phyloP scores from a whole-genome alignment of 2,113 vertebrate genomes.

The Elephas maximus region DNA sequence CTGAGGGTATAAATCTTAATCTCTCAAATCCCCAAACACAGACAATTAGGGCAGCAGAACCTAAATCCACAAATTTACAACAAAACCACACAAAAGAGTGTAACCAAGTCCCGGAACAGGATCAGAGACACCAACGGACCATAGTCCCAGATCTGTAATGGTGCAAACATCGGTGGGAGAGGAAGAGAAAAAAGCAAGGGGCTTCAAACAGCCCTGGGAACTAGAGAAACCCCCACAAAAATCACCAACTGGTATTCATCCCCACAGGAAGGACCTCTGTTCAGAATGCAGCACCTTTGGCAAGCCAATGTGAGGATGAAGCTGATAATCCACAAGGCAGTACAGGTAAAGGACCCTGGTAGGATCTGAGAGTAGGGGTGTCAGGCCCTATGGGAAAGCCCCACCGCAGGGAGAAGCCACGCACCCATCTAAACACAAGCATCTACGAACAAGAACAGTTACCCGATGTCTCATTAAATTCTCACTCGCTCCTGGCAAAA shows the following conservation, averaged over 20 bases:
- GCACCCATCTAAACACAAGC: not conserved
- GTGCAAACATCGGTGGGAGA: not conserved
- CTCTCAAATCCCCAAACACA: not conserved
- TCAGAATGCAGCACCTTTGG: not conserved
- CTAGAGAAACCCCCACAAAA: not conserved
- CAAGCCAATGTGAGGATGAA: not conserved
- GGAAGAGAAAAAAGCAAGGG: not conserved
- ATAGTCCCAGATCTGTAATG: not conserved
- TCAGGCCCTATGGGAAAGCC: not conserved
- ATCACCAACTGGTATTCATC: not conserved
- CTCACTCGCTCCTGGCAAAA: constrained; percentile 25
- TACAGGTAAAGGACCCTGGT: not conserved
- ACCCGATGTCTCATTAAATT: not conserved
- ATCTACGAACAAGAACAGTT: rapidly evolving
- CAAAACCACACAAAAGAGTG: not conserved
- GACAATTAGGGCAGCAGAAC: not conserved
- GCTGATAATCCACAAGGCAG: not conserved
- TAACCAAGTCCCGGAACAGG: not conserved
- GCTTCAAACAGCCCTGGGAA: not conserved
- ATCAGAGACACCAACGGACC: not conserved
- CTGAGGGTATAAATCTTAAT: not conserved
- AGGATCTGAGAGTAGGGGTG: too few species aligned
- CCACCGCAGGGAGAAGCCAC: not conserved
- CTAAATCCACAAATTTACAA: not conserved
- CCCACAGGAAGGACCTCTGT: not conserved